Percentiles rank a stretch among this genome's conserved stretches.
Conservation (phyloP, 1,140 invertebrate genomes). For the Zaprionus ghesquierei region DNA sequence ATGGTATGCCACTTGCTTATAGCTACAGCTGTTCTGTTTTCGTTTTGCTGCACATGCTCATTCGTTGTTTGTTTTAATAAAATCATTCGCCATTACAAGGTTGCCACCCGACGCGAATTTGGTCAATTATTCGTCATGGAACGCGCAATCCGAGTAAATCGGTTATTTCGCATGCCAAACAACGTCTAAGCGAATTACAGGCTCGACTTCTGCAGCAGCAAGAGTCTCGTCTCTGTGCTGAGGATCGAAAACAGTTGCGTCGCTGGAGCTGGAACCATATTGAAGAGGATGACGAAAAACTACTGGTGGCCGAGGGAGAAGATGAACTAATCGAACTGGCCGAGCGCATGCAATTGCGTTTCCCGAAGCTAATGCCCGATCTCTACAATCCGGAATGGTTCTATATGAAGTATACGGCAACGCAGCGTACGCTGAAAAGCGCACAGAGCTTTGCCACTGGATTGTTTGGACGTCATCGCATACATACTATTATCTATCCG, state of each 20-base stretch:
- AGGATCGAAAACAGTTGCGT: slow-evolving; percentile 82
- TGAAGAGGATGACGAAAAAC: slow-evolving; percentile 83
- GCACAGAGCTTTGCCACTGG: slow-evolving; percentile 88
- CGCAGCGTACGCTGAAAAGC: slow-evolving; percentile 89
- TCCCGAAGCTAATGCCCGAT: slow-evolving; percentile 85
- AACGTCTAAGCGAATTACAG: slow-evolving; percentile 83
- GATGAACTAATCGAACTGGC: slow-evolving; percentile 87
- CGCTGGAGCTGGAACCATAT: slow-evolving; percentile 84
- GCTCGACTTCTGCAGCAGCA: slow-evolving; percentile 83
- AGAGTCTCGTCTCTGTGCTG: slow-evolving; percentile 54
- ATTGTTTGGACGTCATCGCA: slow-evolving; percentile 87
- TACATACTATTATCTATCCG: slow-evolving; percentile 86
- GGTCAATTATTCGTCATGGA: slow-evolving; percentile 88
- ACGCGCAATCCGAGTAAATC: slow-evolving; percentile 86
- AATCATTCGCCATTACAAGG: slow-evolving; percentile 80
- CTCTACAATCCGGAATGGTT: slow-evolving; percentile 85
- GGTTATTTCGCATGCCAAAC: slow-evolving; percentile 83
- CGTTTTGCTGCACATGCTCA: slow-evolving; percentile 30
- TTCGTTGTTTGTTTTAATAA: slow-evolving; percentile 1
- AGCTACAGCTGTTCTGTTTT: slow-evolving; percentile 45
- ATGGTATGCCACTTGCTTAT: slow-evolving; percentile 82
- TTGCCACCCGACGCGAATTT: slow-evolving; percentile 86
- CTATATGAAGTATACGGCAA: slow-evolving; percentile 89
- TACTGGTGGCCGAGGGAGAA: slow-evolving; percentile 87
- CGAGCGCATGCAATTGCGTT: slow-evolving; percentile 86